A percentile compares a stretch with the other conserved stretches of the same genome.
phyloP scores from a whole-genome alignment of 2,888 invertebrate species.

The Tupiocoris notatus region DNA sequence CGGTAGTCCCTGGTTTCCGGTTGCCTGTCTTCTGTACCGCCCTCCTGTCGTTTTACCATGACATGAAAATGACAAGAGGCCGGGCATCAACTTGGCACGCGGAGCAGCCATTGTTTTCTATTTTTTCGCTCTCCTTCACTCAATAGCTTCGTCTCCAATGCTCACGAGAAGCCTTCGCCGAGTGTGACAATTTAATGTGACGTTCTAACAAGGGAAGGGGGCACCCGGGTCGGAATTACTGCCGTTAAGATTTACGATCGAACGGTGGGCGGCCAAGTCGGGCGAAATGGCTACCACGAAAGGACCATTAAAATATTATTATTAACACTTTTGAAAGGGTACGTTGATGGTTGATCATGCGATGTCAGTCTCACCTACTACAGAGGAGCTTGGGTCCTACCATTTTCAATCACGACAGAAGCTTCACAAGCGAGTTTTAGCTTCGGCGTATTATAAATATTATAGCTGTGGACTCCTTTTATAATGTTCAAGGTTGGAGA shows the following conservation, averaged over 20 bases:
- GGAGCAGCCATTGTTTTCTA: neutral
- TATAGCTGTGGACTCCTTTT: too few relatives aligned
- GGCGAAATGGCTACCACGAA: conserved; percentile 33
- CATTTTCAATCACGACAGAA: neutral
- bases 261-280: conserved; percentile 1
- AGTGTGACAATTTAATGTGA: conserved; percentile 35
- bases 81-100: conserved; percentile 24
- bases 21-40: neutral
- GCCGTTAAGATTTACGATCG: conserved; percentile 27
- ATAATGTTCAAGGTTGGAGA: too few relatives aligned
- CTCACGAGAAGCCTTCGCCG: neutral
- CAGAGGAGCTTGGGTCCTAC: neutral
- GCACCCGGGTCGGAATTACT: conserved; percentile 17
- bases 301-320: conserved; percentile 37
- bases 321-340: conserved; percentile 34
- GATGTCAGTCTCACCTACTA: conserved; percentile 18
- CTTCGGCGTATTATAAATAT: too few relatives aligned
- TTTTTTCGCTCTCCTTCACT: neutral
- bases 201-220: conserved; percentile 14
- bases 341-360: conserved; percentile 30
- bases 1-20: neutral
- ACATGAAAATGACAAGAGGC: conserved; percentile 13
- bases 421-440: too few relatives aligned
- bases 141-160: neutral
- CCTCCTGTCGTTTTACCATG: neutral